These are phyloP conservation scores for Mesodorylaimus sp. DNA, from an alignment of 2,888 invertebrate genomes.

Conservation along the genomic window DNA sequence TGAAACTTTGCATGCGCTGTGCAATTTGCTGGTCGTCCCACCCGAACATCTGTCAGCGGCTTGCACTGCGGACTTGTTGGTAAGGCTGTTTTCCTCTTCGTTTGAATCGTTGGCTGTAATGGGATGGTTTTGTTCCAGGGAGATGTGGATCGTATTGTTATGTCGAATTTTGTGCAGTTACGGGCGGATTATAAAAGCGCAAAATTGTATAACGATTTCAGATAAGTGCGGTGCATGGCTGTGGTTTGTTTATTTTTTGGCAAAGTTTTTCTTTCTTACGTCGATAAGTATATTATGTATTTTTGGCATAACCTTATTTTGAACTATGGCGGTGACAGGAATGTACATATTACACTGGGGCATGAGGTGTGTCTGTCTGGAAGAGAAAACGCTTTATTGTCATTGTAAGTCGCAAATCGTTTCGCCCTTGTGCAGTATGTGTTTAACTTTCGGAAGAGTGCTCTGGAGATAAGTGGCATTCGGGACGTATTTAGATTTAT, in stretches of 20 bases:
- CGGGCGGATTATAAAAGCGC: constrained; percentile 80
- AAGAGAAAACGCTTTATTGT: too few species aligned
- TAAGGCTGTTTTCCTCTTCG: constrained; percentile 36
- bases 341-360: too few species aligned
- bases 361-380: too few species aligned
- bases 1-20: constrained; percentile 81
- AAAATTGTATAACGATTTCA: constrained; percentile 40
- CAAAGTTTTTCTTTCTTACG: neutral
- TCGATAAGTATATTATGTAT: neutral
- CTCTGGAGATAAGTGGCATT: too few species aligned
- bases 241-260: neutral
- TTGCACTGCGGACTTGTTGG: constrained; percentile 78
- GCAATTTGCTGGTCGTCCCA: constrained; percentile 78
- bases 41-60: constrained; percentile 90
- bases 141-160: constrained; percentile 66
- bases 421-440: too few species aligned
- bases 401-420: too few species aligned
- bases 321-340: too few species aligned
- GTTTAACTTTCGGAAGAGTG: too few species aligned
- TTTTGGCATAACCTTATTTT: too few species aligned
- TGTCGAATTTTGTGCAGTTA: constrained; percentile 78
- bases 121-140: constrained; percentile 44
- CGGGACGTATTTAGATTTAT: too few species aligned
- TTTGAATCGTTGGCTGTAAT: neutral
- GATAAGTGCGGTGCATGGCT: neutral